Conservation (phyloP, 2,797 vertebrate genomes). For the Sylvia borin region DNA sequence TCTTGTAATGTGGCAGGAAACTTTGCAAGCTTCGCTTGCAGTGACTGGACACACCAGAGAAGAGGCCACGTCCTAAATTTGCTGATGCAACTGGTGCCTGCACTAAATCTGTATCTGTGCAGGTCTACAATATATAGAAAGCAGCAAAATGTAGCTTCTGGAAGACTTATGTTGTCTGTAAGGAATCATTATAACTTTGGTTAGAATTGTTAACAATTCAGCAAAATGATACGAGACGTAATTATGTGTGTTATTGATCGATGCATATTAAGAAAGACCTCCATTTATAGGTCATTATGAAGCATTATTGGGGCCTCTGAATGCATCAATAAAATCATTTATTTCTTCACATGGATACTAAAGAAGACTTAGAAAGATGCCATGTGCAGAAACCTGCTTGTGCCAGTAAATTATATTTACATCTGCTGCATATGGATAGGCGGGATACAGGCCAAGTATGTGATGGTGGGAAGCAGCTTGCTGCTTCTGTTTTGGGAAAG, state of each 20-base stretch:
- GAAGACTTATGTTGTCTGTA: conserved; percentile 45
- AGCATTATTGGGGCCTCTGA: conserved; percentile 40
- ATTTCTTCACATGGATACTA: conserved; percentile 71
- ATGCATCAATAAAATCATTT: conserved; percentile 62
- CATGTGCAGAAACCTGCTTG: conserved; percentile 71
- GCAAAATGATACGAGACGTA: conserved; percentile 11
- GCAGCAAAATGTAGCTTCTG: conserved; percentile 38
- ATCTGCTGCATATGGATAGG: conserved; percentile 80
- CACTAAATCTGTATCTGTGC: conserved; percentile 26
- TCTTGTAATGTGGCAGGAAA: neutral
- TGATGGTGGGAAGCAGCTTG: conserved; percentile 80
- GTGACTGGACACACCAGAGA: neutral
- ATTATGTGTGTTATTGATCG: conserved; percentile 64
- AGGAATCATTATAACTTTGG: conserved; percentile 47
- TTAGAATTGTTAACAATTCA: conserved; percentile 64
- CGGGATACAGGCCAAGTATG: conserved; percentile 77
- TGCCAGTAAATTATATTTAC: conserved; percentile 79
- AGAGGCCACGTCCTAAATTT: neutral
- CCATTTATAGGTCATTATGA: conserved; percentile 58
- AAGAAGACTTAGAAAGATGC: conserved; percentile 75
- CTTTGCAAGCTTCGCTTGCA: neutral
- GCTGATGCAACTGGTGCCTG: neutral
- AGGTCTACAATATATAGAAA: neutral
- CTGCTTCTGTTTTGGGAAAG: conserved; percentile 81
- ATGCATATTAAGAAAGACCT: conserved; percentile 26